phyloP scores from a whole-genome alignment of 1,140 invertebrate species.

The Hypothenemus hampei region DNA sequence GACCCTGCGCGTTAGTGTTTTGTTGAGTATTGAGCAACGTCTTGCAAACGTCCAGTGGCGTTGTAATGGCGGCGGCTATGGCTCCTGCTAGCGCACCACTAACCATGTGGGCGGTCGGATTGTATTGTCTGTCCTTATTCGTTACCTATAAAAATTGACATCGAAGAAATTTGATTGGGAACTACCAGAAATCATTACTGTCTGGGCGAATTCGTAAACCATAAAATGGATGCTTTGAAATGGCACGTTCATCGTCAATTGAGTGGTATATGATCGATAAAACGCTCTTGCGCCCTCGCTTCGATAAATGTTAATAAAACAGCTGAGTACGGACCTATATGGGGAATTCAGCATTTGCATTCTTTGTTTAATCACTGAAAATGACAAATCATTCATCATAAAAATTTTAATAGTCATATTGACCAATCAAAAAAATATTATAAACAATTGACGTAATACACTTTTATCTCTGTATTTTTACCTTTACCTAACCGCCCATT shows the following conservation, averaged over 20 bases:
- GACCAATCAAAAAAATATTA: too few relatives aligned
- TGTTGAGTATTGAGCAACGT: conserved; percentile 96
- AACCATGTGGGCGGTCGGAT: conserved; percentile 81
- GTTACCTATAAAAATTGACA: conserved; percentile 27
- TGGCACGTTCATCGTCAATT: conserved; percentile 96
- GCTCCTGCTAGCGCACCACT: conserved; percentile 90
- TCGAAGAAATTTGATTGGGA: neutral
- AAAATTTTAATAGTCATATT: too few relatives aligned
- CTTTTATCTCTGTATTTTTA: too few relatives aligned
- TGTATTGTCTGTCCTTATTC: conserved; percentile 70
- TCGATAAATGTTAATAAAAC: conserved; percentile 70
- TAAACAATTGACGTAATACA: too few relatives aligned
- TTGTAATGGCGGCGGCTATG: conserved; percentile 89
- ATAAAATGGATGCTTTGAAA: conserved; percentile 96
- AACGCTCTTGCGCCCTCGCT: conserved; percentile 89
- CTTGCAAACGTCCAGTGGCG: conserved; percentile 98
- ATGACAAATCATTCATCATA: too few relatives aligned
- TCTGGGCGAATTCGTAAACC: conserved; percentile 89
- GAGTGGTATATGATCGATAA: conserved; percentile 95
- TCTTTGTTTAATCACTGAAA: conserved; percentile 95
- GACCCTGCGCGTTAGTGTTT: conserved; percentile 55
- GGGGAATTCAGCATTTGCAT: conserved; percentile 97
- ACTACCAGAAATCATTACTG: conserved; percentile 36
- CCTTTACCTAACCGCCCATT: too few relatives aligned
- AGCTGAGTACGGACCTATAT: conserved; percentile 79